Conservation (phyloP, 2,113 vertebrate species). For the Elachura formosa region DNA sequence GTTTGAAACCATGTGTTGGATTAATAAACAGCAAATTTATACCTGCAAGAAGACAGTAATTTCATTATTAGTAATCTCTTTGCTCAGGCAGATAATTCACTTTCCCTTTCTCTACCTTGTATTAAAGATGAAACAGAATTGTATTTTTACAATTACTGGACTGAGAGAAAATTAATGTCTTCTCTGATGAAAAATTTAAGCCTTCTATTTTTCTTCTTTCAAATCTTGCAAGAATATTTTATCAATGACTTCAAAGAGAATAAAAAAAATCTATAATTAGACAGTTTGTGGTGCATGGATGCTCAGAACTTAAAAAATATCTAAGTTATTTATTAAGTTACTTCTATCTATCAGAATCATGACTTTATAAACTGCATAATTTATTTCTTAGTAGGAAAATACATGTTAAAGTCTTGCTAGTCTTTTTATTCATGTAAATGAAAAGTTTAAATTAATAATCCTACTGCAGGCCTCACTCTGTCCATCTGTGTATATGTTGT, state of each 20-base stretch:
- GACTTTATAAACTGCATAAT: neutral
- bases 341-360: neutral
- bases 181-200: neutral
- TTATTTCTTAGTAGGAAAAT: neutral
- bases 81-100: neutral
- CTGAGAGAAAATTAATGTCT: neutral
- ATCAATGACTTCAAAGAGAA: neutral
- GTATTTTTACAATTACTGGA: slow-evolving; percentile 37
- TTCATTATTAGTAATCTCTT: slow-evolving; percentile 22
- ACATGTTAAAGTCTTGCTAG: neutral
- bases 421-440: neutral
- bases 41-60: neutral
- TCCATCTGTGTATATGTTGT: neutral
- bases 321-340: slow-evolving; percentile 3
- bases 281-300: neutral
- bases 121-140: slow-evolving; percentile 52
- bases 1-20: neutral
- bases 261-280: neutral
- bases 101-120: neutral
- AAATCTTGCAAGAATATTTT: neutral
- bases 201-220: neutral
- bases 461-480: neutral
- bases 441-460: neutral
- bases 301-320: neutral
- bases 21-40: slow-evolving; percentile 31